These are phyloP conservation scores for Gymnodraco acuticeps DNA, from an alignment of 2,797 vertebrate genomes.

Conservation along the genomic window DNA sequence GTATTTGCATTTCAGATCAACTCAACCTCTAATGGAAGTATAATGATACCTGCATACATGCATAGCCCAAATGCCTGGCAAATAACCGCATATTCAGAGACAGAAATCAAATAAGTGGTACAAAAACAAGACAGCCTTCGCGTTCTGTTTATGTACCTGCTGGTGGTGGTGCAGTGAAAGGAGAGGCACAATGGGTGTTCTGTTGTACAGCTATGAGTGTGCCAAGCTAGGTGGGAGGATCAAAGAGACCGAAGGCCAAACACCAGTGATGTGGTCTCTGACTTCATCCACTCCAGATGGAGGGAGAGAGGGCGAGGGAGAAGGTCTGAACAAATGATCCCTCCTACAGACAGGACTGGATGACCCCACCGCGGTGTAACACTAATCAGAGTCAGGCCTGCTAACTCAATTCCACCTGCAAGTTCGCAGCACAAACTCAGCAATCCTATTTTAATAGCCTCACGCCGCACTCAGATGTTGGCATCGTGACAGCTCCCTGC, in stretches of 20 bases:
- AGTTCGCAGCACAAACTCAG: slow-evolving; percentile 70
- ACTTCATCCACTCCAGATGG: slow-evolving; percentile 96
- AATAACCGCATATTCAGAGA: slow-evolving; percentile 73
- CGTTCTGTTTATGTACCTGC: slow-evolving; percentile 70
- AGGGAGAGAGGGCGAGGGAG: slow-evolving; percentile 43
- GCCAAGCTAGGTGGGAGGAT: slow-evolving; percentile 86
- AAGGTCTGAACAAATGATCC: slow-evolving; percentile 70
- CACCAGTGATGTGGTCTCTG: slow-evolving; percentile 92
- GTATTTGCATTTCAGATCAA: slow-evolving; percentile 82
- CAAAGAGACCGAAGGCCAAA: slow-evolving; percentile 91
- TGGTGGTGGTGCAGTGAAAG: slow-evolving; percentile 44
- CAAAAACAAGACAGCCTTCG: slow-evolving; percentile 30
- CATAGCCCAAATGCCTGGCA: slow-evolving; percentile 74
- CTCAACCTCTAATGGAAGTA: slow-evolving; percentile 81
- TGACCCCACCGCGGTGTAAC: slow-evolving; percentile 71
- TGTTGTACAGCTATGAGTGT: slow-evolving; percentile 75
- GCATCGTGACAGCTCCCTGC: slow-evolving; percentile 36
- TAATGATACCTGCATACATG: slow-evolving; percentile 76
- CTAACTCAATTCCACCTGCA: slow-evolving; percentile 66
- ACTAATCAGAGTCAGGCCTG: slow-evolving; percentile 89
- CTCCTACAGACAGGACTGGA: slow-evolving; percentile 59
- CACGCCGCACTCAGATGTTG: slow-evolving; percentile 56
- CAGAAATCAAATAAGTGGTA: slow-evolving; percentile 69
- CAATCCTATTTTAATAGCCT: slow-evolving; percentile 76
- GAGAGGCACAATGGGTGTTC: slow-evolving; percentile 64